Conservation (phyloP, 2,113 vertebrate genomes). For the Physeter macrocephalus region DNA sequence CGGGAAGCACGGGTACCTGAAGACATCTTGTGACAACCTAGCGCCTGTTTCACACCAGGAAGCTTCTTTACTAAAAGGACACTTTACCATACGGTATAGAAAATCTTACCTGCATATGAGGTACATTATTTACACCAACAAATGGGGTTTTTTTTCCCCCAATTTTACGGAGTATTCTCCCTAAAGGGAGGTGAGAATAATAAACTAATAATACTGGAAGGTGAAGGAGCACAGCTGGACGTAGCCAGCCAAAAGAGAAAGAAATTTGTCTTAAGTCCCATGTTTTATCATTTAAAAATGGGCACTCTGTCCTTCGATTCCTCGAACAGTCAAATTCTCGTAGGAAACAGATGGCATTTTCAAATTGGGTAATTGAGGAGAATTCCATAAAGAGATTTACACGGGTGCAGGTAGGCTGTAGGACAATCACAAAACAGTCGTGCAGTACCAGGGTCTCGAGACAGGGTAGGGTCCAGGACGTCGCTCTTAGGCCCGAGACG, state of each 20-base stretch:
- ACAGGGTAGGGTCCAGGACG: neutral
- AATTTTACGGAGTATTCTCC: neutral
- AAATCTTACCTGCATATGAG: neutral
- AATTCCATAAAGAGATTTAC: neutral
- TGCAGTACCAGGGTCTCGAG: neutral
- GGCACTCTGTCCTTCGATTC: neutral
- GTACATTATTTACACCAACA: neutral
- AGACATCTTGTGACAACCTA: neutral
- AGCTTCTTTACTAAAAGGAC: neutral
- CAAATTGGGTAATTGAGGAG: neutral
- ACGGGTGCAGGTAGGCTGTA: neutral
- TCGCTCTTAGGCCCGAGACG: neutral
- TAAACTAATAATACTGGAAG: neutral
- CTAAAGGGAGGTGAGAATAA: neutral
- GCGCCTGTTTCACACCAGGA: neutral
- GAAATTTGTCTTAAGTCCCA: neutral
- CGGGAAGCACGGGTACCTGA: neutral
- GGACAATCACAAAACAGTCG: neutral
- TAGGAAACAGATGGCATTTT: neutral
- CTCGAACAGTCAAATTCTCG: neutral
- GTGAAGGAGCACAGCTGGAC: neutral
- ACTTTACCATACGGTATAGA: neutral
- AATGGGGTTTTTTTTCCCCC: neutral
- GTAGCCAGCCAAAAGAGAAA: neutral
- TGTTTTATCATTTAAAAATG: neutral